These are phyloP conservation scores for Hirudinaria manillensis DNA, from an alignment of 2,888 invertebrate species.

Conservation along the genomic window DNA sequence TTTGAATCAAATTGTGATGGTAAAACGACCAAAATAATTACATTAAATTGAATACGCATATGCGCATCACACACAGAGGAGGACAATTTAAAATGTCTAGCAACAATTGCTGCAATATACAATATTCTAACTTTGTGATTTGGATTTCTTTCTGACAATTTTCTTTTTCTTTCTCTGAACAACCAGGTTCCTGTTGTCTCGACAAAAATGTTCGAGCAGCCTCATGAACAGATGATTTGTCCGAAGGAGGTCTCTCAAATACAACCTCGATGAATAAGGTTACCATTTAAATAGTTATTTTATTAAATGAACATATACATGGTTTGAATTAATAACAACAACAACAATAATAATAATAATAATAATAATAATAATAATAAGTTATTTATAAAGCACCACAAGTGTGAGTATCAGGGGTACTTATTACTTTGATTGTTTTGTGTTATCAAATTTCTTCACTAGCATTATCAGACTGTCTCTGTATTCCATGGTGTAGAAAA, in stretches of 20 bases:
- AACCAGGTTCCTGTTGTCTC: slow-evolving; percentile 51
- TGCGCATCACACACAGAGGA: not conserved
- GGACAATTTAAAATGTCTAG: too few relatives aligned
- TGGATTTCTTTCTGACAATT: slow-evolving; percentile 28
- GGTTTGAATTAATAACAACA: not conserved
- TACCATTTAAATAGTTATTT: not conserved
- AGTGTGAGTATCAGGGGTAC: too few relatives aligned
- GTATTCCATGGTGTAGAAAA: slow-evolving; percentile 83
- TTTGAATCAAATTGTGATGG: not conserved
- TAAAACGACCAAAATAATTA: not conserved
- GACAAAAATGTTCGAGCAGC: slow-evolving; percentile 68
- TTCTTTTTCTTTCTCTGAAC: slow-evolving; percentile 49
- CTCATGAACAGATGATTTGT: slow-evolving; percentile 83
- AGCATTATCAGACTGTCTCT: slow-evolving; percentile 78
- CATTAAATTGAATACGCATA: not conserved
- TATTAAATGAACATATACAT: too few relatives aligned
- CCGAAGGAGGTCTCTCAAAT: slow-evolving; percentile 78
- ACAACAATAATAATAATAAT: slow-evolving; percentile 10
- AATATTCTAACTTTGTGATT: not conserved
- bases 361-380: too few relatives aligned
- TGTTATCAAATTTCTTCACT: slow-evolving; percentile 74
- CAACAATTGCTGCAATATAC: too few relatives aligned
- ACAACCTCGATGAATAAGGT: slow-evolving; percentile 59
- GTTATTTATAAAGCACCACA: too few relatives aligned
- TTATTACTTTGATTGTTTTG: slow-evolving; percentile 72